Base-by-base conservation (phyloP, 2,797 vertebrate species). In the Numenius phaeopus region DNA sequence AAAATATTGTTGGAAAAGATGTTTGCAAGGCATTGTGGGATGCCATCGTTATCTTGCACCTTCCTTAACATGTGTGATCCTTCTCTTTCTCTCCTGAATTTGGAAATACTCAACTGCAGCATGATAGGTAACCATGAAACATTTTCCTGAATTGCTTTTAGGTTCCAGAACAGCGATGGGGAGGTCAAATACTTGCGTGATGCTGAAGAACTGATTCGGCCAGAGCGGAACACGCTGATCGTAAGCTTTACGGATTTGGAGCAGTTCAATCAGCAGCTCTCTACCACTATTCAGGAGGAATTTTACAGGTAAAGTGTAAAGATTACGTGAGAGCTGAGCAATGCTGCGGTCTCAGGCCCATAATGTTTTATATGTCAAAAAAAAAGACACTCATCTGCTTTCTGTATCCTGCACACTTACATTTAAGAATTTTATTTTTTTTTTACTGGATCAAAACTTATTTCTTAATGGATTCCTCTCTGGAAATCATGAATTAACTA, bases 261-360 rank as follows among this genome's bases (percentile, higher is more conserved):
- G 92, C 99, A 99, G 80, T 99, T 99, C 97, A 99, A 99, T 96
- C 99, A 99, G 97, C 99, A 99, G 94, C 99, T 99, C 95, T 99
- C 99, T 17, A 99, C 99, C 84, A 99, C 99, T 85, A 93, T 99
- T 94, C 99, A 99, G 97, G 99, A 99, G 96, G 99, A 99, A 73
- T 99, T 99, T 96, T 99, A 99, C 97, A 99, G 99, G 99, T 99
- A 89, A 97, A 82, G 19, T 7, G 98, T 99, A 91, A 90, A 79
- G 13, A 9, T 4, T 2, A 34, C 19, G 34, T 67, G 49, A 37
- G 40, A 75, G 9, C 19, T 65, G 30, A 61, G 23, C 26, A 64
- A 5, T 75, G 11, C 70, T 80, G 52, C 3, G 0, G 14, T 59
- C 12, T 85, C 10, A 49, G 44, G 30, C 30, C 13, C 4, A 1